phyloP scores from a whole-genome alignment of 1,140 invertebrate species.

The Orussus abietinus region DNA sequence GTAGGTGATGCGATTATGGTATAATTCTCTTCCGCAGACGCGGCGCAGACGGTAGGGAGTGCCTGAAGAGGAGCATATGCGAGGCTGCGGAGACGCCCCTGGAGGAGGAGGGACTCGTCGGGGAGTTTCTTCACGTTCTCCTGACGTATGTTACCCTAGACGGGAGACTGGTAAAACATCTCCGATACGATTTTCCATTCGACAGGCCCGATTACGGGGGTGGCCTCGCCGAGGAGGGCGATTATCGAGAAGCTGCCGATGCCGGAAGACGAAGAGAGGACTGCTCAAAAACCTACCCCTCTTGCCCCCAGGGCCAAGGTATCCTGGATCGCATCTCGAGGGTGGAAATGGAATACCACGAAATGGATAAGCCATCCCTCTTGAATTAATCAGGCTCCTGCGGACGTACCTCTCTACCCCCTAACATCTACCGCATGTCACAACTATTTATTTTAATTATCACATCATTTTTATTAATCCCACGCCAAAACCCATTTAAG shows the following conservation, averaged over 20 bases:
- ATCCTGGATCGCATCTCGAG: conserved; percentile 42
- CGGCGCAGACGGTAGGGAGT: conserved; percentile 39
- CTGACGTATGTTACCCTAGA: conserved; percentile 47
- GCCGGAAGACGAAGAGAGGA: conserved; percentile 35
- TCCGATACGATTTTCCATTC: neutral
- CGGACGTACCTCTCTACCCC: no score
- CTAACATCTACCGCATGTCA: no score
- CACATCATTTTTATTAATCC: no score
- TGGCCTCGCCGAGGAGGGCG: conserved; percentile 27
- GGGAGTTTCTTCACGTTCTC: conserved; percentile 52
- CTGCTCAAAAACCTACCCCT: conserved; percentile 37
- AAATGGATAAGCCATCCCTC: no score
- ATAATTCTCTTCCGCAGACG: conserved; percentile 30
- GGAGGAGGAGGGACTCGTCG: conserved; percentile 50
- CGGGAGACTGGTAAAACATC: neutral
- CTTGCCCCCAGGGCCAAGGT: conserved; percentile 39
- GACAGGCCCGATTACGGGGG: conserved; percentile 41
- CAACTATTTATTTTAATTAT: no score
- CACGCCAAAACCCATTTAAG: no score
- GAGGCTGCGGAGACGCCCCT: conserved; percentile 47
- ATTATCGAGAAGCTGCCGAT: conserved; percentile 39
- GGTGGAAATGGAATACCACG: no score
- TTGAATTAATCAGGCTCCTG: no score
- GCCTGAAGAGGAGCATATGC: conserved; percentile 51
- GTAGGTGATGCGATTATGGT: conserved; percentile 2